Percentiles rank a stretch among this genome's conserved stretches.
Conservation (phyloP, 2,113 vertebrate genomes). For the Hipposideros armiger region DNA sequence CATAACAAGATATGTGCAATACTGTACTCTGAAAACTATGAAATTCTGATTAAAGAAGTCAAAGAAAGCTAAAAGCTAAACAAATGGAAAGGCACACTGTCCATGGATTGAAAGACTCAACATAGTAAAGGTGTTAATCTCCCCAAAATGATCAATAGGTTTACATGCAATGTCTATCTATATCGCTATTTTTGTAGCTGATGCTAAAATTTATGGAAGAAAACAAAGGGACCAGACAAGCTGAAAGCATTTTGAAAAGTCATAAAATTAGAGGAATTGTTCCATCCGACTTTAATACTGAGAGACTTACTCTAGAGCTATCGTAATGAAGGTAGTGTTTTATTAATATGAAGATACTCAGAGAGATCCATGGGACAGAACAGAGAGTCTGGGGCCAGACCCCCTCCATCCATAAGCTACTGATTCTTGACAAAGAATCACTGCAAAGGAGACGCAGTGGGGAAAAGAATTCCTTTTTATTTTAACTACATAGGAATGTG, state of each 20-base stretch:
- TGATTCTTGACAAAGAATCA: too few relatives aligned
- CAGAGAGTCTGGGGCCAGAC: not conserved
- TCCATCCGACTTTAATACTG: fast-evolving
- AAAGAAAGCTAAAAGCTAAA: not conserved
- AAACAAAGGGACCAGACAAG: not conserved
- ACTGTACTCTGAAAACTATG: not conserved
- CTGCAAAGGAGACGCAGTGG: fast-evolving
- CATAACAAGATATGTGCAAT: not conserved
- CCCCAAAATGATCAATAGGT: not conserved
- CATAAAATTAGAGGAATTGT: not conserved
- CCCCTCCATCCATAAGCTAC: fast-evolving
- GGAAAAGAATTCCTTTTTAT: not conserved
- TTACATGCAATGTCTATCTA: not conserved
- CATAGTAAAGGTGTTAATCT: not conserved
- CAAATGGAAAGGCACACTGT: fast-evolving
- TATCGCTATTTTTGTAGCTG: fast-evolving
- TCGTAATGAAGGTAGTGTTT: fast-evolving
- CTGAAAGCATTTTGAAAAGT: not conserved
- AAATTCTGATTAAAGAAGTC: too few relatives aligned
- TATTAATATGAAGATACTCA: fast-evolving
- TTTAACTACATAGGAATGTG: not conserved
- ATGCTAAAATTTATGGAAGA: not conserved
- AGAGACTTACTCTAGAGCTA: fast-evolving
- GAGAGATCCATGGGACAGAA: fast-evolving
- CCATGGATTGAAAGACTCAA: not conserved